Base-by-base conservation (phyloP, 1,140 invertebrate genomes). In the Potamilus streckersoni region DNA sequence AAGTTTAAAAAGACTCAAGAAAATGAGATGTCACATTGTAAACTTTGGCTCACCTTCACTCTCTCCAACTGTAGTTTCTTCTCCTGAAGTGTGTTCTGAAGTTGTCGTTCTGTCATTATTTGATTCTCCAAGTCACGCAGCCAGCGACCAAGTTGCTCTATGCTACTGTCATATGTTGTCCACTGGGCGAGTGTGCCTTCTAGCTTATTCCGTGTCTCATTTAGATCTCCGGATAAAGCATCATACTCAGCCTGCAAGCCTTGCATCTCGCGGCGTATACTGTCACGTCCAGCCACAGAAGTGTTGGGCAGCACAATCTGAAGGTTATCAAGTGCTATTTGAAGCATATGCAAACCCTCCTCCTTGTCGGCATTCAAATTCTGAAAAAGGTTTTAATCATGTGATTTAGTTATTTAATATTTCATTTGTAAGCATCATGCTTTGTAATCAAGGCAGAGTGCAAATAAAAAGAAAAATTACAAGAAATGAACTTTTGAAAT, bases 221-320 rank as follows among this genome's bases (percentile, higher is more conserved):
- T 93, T 93, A 98, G 96, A 86, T 95, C 94, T 0, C 95, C 93
- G 4, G 95, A 94, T 55, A 98, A 89, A 5, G 92, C 92, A 68
- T 96, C 96, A 95, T 96, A 98, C 82, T 96, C 93, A 84, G 96
- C 95, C 91, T 98, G 96, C 66, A 98, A 90, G 70, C 93, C 92
- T 17, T 94, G 93, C 20, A 98, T 90, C 27, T 93, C 93, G 78
- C 95, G 94, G 82, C 97, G 97, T 66, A 98, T 96, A 14, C 92
- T 92, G 79, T 94, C 93, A 84, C 98, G 96, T 1, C 97, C 97
- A 64, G 92, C 87, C 1, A 96, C 94, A 6, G 96, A 95, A 0
- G 97, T 98, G 83, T 97, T 97, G 0, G 96, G 95, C 75, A 98
- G 88, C n/a, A 98, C 96, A 81, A 93, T 93, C 90, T 98, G 96